Base-by-base conservation (phyloP, 2,113 vertebrate species). In the Leptocoma aspasia region DNA sequence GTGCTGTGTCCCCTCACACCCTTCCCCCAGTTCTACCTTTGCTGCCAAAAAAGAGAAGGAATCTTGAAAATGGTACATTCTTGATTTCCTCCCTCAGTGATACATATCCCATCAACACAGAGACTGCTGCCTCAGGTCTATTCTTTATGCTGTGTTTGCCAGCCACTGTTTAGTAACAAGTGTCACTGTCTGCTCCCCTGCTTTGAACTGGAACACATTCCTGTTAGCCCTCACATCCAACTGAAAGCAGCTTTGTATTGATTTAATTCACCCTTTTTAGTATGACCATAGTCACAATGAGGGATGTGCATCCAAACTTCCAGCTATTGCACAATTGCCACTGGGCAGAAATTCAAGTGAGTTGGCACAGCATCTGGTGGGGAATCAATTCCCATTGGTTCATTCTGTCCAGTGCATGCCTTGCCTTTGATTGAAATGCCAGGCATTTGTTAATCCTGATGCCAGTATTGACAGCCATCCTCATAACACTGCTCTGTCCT, bases 91-190 rank as follows among this genome's bases (percentile, higher is more conserved):
- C 22, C 14, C 4, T 86, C 64, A 41, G 47, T 11, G 28, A 28
- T 45, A 83, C 8, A 19, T 3, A 56, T 35, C 69, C 72, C n/a
- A 86, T 52, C 0, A 1, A 49, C 76, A 57, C 0, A 2, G 77
- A 86, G 56, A 30, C 10, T 78, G 64, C 76, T 93, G 85, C 71
- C 82, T 92, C 82, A 50, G 85, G 90, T 94, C 78, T 82, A 37
- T 68, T 45, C 19, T 90, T 88, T 57, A 88, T 77, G 45, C 28
- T 8, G 17, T 83, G 70, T 93, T 93, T 98, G 96, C 97, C 97
- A 97, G 95, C 84, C 66, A 89, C 73, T 98, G 98, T 98, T 98
- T 98, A 60, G 78, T 94, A 98, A 98, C 98, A 98, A 97, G 89
- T 78, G 75, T 54, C 97, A 94, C 96, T 97, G 96, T 97, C 97